These are phyloP conservation scores for Orthonyx spaldingii DNA, from an alignment of 2,113 vertebrate genomes.

Conservation along the genomic window DNA sequence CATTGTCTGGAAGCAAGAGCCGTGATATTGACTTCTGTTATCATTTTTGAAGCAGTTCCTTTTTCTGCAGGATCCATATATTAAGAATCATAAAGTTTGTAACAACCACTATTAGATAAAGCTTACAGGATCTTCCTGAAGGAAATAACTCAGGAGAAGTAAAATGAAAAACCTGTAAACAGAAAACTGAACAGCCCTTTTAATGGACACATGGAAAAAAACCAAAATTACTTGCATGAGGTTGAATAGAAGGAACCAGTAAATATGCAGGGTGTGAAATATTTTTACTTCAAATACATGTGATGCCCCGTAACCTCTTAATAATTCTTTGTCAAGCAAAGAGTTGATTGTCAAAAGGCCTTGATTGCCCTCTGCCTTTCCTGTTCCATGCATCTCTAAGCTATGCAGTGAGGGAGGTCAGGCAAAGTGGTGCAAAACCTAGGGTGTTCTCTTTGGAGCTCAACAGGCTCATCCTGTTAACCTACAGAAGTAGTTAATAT, in stretches of 20 bases:
- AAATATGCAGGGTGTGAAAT: background rate
- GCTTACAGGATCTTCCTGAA: background rate
- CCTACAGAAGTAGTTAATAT: background rate
- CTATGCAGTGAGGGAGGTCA: background rate
- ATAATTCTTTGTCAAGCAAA: background rate
- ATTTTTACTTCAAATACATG: background rate
- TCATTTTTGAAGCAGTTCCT: background rate
- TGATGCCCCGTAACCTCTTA: background rate
- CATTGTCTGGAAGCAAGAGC: background rate
- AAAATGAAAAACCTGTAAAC: background rate
- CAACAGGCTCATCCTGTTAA: background rate
- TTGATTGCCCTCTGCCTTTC: background rate
- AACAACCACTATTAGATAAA: background rate
- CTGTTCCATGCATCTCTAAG: background rate
- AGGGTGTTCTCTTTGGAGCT: background rate
- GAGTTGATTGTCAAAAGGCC: background rate
- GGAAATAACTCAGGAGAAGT: background rate
- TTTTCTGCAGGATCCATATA: background rate
- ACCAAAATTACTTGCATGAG: background rate
- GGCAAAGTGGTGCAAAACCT: background rate
- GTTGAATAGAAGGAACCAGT: background rate
- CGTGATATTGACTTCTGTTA: background rate
- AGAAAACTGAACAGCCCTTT: background rate
- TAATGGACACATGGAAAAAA: background rate
- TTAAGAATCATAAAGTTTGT: background rate